phyloP scores from a whole-genome alignment of 2,113 vertebrate genomes.

The Sarotherodon lohbergeri region DNA sequence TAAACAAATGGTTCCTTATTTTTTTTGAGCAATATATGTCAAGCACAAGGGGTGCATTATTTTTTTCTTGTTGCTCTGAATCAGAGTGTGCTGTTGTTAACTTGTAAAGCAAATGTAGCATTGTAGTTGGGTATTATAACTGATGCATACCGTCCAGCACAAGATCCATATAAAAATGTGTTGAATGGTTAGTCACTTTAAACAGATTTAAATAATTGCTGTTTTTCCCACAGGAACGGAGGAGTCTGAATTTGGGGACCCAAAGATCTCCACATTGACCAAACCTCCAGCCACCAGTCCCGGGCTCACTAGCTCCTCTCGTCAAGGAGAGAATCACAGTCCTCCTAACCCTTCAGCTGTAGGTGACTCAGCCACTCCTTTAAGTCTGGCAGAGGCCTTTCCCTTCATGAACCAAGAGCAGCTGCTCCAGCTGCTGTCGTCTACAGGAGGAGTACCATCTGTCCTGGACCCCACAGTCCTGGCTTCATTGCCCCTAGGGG shows the following conservation, averaged over 20 bases:
- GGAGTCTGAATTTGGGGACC: slow-evolving; percentile 32
- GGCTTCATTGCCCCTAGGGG: slow-evolving; percentile 75
- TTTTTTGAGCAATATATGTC: background rate
- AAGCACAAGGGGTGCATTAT: background rate
- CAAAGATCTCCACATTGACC: slow-evolving; percentile 20
- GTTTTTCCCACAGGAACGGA: slow-evolving; percentile 22
- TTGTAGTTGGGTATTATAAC: background rate
- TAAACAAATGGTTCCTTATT: background rate
- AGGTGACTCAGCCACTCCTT: slow-evolving; percentile 46
- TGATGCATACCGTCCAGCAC: background rate
- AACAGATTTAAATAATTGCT: background rate
- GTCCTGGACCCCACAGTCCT: slow-evolving; percentile 68
- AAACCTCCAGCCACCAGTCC: slow-evolving; percentile 65
- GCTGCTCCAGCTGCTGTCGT: slow-evolving; percentile 79
- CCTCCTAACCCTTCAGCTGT: slow-evolving; percentile 23
- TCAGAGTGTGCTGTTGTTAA: background rate
- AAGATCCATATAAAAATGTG: background rate
- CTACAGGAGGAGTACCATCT: slow-evolving; percentile 69
- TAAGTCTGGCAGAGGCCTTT: slow-evolving; percentile 78
- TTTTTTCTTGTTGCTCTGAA: background rate
- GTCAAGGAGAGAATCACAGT: slow-evolving; percentile 35
- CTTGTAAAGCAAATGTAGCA: background rate
- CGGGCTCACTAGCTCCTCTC: slow-evolving; percentile 43
- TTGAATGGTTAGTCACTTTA: background rate
- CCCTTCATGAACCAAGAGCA: slow-evolving; percentile 87